Base-by-base conservation (phyloP, 2,888 invertebrate genomes). In the Trichacis sp. region DNA sequence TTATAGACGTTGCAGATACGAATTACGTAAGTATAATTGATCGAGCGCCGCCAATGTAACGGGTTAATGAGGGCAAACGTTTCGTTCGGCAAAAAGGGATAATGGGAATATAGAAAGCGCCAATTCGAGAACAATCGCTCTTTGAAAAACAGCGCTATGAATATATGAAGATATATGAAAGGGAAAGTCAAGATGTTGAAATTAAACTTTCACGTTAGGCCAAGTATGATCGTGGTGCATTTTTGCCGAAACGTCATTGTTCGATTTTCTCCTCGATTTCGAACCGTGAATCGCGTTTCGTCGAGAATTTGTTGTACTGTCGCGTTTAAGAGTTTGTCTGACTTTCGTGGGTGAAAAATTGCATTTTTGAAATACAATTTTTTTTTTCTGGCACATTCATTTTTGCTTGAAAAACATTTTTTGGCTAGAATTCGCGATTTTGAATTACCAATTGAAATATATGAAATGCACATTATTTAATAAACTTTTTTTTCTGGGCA, bases 21-120 rank as follows among this genome's bases (percentile, higher is more conserved):
- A 8, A 6, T 65, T 65, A 57, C 65, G 61, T 61, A 65, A 65
- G 49, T 54, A 42, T 61, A 65, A 65, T 65, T 65, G 60, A 65
- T 65, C 60, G 57, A 53, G n/a, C n/a, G n/a, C n/a, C n/a, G n/a
- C n/a, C n/a, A n/a, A 43, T 55, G 51, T 57, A 65, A 65, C 60
- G 53, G 60, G 64, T 60, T 64, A 64, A 64, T 64, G 64, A 60
- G 60, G 55, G 29, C 60, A 43, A 33, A 56, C 30, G 50, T 43
- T 40, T 33, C 47, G 29, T 48, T 33, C 29, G 19, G 30, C 17
- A 38, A 50, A 38, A 50, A 50, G 19, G 11, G 19, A 43, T 17
- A 17, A 19, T 19, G n/a, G 18, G 2, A 1, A 18, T 43, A 17
- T 57, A 45, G 49, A 63, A 57, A 64, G 46, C 18, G 60, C 59